Base-by-base conservation (phyloP, 2,888 invertebrate species). In the Agonum fuliginosum region DNA sequence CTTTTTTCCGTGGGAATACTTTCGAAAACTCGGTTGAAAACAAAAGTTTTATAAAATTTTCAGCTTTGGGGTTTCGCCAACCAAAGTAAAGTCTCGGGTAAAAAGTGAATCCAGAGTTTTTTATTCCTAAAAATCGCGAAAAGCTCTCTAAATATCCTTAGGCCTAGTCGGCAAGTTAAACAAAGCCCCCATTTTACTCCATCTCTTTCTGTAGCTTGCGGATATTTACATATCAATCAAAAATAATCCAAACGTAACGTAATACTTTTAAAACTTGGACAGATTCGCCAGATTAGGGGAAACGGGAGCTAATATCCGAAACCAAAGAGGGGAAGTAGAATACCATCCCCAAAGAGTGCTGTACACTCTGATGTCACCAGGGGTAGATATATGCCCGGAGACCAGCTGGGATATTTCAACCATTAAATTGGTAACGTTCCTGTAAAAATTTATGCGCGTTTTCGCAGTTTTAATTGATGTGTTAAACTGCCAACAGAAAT, bases 141-240 rank as follows among this genome's bases (percentile, higher is more conserved):
- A 54, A 54, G 54, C 54, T 54, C 27, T 54, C 8, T 12, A 54
- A 54, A 80, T 79, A 80, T 77, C 34, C 54, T 46, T 34, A 72
- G 73, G 78, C 54, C 48, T 10, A 12, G 19, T 17, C 65, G 19
- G 37, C 20, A 65, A 65, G 37, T 65, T 65, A 65, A 65, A 65
- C 65, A 65, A 34, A 65, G 19, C 65, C 27, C 37, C 37, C n/a
- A 37, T 17, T 65, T 65, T n/a, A 34, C 12, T 12, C 27, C 6
- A 58, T 54, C 54, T 27, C 20, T 51, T 58, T 62, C 30, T 58
- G 10, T 37, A 54, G 71, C 77, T 20, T 46, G 19, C 58, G 71
- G 70, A 79, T 81, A 81, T 81, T 81, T 81, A 81, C 81, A 81
- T 81, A 81, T 81, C 81, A 81, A 81, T 81, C 81, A 81, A 81